phyloP scores from a whole-genome alignment of 2,888 invertebrate species.

The Gnatocerus cornutus region DNA sequence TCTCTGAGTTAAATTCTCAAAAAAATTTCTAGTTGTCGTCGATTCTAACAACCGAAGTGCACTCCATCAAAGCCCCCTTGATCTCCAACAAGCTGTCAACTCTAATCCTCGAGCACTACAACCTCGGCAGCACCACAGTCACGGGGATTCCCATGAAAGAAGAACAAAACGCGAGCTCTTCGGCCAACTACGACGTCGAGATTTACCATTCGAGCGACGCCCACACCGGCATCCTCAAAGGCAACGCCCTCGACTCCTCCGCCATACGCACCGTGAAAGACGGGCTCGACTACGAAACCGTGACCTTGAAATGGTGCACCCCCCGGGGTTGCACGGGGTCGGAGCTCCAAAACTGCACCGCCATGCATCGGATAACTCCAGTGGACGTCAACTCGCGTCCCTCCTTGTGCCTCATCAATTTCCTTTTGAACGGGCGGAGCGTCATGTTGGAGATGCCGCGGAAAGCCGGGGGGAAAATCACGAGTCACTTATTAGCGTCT shows the following conservation, averaged over 20 bases:
- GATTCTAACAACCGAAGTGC: conserved; percentile 84
- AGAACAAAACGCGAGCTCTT: conserved; percentile 98
- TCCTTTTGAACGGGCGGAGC: conserved; percentile 94
- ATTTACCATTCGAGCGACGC: conserved; percentile 92
- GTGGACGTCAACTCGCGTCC: conserved; percentile 97
- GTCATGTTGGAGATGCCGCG: conserved; percentile 93
- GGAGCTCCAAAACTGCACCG: conserved; percentile 88
- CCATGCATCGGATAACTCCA: conserved; percentile 93
- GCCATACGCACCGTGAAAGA: conserved; percentile 80
- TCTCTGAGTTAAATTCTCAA: too few species aligned
- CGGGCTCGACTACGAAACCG: conserved; percentile 85
- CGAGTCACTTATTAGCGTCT: conserved; percentile 93
- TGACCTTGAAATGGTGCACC: conserved; percentile 97
- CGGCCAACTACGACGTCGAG: conserved; percentile 99
- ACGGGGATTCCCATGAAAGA: conserved; percentile 99
- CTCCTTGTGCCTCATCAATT: conserved; percentile 97
- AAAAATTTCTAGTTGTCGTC: conserved; percentile 78
- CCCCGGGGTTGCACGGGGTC: conserved; percentile 89
- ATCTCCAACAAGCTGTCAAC: conserved; percentile 84
- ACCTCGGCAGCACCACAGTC: conserved; percentile 95
- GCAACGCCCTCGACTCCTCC: conserved; percentile 77
- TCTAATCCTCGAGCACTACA: conserved; percentile 88
- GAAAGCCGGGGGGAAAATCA: conserved; percentile 88
- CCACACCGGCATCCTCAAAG: conserved; percentile 85
- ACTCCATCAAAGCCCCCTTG: conserved; percentile 83